Conservation (phyloP, 2,888 invertebrate genomes). For the Nymphalis urticae region DNA sequence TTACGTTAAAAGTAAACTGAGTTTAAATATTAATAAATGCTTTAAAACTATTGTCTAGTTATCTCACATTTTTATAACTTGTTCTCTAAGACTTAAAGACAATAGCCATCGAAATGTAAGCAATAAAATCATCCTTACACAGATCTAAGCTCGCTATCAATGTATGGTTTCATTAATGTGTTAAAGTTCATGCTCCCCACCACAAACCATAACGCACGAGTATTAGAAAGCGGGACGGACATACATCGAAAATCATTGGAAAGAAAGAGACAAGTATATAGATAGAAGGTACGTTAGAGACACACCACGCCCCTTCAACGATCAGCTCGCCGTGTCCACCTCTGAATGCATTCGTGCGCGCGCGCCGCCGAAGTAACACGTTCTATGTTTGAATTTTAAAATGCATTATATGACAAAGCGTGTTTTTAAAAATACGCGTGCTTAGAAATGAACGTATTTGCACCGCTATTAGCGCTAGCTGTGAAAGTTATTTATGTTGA, state of each 20-base stretch:
- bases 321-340: slow-evolving; percentile 70
- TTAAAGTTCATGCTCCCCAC: slow-evolving; percentile 78
- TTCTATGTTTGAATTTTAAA: slow-evolving; percentile 44
- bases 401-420: slow-evolving; percentile 5
- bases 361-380: slow-evolving; percentile 72
- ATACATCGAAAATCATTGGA: slow-evolving; percentile 9
- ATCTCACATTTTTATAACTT: background rate
- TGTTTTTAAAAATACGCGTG: slow-evolving; percentile 8
- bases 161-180: slow-evolving; percentile 73
- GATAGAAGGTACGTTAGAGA: slow-evolving; percentile 78
- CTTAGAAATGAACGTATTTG: slow-evolving; percentile 13
- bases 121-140: slow-evolving; percentile 23
- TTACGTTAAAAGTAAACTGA: too few species aligned
- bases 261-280: slow-evolving; percentile 57
- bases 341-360: slow-evolving; percentile 78
- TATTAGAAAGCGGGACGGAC: slow-evolving; percentile 61
- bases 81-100: background rate
- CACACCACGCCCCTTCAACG: slow-evolving; percentile 69
- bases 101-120: slow-evolving; percentile 9
- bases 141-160: slow-evolving; percentile 46
- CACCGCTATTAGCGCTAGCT: background rate
- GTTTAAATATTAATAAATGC: too few species aligned
- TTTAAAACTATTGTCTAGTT: too few species aligned
- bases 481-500: slow-evolving; percentile 50
- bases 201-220: slow-evolving; percentile 66